Percentiles rank a stretch among this genome's conserved stretches.
phyloP scores from a whole-genome alignment of 92 coral and sea anemone species.

The Isaurus tuberculatus region DNA sequence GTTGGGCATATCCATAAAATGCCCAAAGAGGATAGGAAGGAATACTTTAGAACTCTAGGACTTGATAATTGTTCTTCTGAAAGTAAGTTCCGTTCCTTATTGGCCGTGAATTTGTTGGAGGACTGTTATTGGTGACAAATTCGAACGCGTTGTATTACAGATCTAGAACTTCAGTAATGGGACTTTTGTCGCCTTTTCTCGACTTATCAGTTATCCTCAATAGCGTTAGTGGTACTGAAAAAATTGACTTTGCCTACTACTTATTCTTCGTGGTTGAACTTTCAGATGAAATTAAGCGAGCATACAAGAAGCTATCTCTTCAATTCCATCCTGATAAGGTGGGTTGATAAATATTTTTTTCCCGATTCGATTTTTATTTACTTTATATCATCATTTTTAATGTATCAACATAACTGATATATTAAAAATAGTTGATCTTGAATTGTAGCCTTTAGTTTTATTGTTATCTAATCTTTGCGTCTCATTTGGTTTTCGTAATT shows the following conservation, averaged over 20 bases:
- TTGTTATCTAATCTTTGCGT: neutral
- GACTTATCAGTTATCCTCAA: neutral
- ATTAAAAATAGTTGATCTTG: neutral
- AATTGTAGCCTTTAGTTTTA: neutral
- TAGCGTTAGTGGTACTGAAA: neutral
- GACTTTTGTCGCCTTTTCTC: neutral
- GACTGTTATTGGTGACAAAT: slow-evolving; percentile 33
- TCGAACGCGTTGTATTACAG: slow-evolving; percentile 30
- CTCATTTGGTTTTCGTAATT: slow-evolving; percentile 17
- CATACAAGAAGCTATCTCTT: slow-evolving; percentile 89
- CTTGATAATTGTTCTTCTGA: slow-evolving; percentile 83
- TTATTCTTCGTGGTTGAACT: slow-evolving; percentile 54
- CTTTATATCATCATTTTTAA: neutral
- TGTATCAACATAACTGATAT: neutral
- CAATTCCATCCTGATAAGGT: slow-evolving; percentile 94
- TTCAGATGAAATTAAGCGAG: slow-evolving; percentile 91
- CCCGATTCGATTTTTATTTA: slow-evolving; percentile 25
- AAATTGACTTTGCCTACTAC: neutral
- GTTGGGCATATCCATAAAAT: slow-evolving; percentile 78
- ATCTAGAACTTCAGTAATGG: slow-evolving; percentile 37
- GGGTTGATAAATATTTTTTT: slow-evolving; percentile 1
- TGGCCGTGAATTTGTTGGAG: neutral
- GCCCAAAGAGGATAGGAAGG: slow-evolving; percentile 98
- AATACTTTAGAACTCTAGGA: slow-evolving; percentile 87
- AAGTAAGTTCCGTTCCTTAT: slow-evolving; percentile 70